Base-by-base conservation (phyloP, 2,888 invertebrate genomes). In the Drosophila meridionalis region DNA sequence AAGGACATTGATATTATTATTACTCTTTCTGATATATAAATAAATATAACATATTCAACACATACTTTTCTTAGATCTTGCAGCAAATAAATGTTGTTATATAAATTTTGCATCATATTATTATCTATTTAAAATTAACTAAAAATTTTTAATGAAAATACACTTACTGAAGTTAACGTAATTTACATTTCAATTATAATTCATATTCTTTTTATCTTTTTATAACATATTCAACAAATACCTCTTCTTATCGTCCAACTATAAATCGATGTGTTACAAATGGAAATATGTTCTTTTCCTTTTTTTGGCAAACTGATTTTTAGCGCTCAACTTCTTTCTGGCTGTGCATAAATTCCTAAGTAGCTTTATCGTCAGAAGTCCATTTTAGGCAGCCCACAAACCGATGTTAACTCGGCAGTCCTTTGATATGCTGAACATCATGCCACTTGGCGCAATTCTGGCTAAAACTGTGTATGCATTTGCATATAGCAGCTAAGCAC, bases 361-460 rank as follows among this genome's bases (percentile, higher is more conserved):
- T 70, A 61, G 78, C 80, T 68, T 74, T 77, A 61, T 71, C 59
- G 56, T 55, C 62, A 47, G 45, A 64, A 65, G 34, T 48, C 69
- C 52, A 42, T 68, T 80, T 69, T 61, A 28, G 63, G 61, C 40
- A 76, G 32, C 9, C 20, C 47, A 34, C 38, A 53, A 40, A 14
- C 59, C 61, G 59, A 47, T 47, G 67, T 58, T 45, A 77, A 47
- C 64, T 66, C 66, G 72, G 81, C 73, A 84, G 76, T 82, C 82
- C 82, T 85, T 85, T 86, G 89, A 86, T 89, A 84, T 85, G 87
- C 78, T 89, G 84, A 87, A 82, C 71, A 85, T 82, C 76, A 81
- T 89, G 89, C 82, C 89, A 87, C 87, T 85, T 89, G 85, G 84
- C 78, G 82, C 72, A 89, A 53, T 78, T 86, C 78, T 73, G 73